These are phyloP conservation scores for Rhaphigaster nebulosa DNA, from an alignment of 2,888 invertebrate species.

Conservation along the genomic window DNA sequence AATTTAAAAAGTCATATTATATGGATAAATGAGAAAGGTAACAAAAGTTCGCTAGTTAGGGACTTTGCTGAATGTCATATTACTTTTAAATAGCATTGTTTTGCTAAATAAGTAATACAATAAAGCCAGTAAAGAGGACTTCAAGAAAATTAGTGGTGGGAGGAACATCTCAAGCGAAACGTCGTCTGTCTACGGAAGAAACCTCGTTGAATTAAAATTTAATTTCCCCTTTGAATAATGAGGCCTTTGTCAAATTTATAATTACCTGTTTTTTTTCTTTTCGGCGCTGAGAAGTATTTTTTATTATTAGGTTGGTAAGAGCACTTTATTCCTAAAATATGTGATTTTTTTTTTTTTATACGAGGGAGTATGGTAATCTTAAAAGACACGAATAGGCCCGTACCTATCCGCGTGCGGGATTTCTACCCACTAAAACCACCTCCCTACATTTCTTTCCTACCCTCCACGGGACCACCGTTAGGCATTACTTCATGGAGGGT, in stretches of 20 bases:
- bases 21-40: neutral
- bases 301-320: neutral
- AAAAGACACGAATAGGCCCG: too few relatives aligned
- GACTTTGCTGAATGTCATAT: neutral
- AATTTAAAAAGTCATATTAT: neutral
- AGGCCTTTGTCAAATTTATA: constrained; percentile 34
- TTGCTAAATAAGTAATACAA: too few relatives aligned
- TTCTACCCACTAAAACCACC: too few relatives aligned
- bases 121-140: constrained; percentile 26
- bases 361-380: too few relatives aligned
- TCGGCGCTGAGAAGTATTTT: neutral
- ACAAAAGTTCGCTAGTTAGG: neutral
- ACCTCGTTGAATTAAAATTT: constrained; percentile 40
- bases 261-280: constrained; percentile 23
- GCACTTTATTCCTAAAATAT: too few relatives aligned
- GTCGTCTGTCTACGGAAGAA: neutral
- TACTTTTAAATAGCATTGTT: too few relatives aligned
- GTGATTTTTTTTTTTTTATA: too few relatives aligned
- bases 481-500: too few relatives aligned
- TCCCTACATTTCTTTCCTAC: too few relatives aligned
- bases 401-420: too few relatives aligned
- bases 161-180: neutral
- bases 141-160: constrained; percentile 20
- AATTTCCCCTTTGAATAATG: constrained; percentile 48
- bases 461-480: too few relatives aligned